Conservation (phyloP, 2,888 invertebrate species). For the Azorinus chamasolen region DNA sequence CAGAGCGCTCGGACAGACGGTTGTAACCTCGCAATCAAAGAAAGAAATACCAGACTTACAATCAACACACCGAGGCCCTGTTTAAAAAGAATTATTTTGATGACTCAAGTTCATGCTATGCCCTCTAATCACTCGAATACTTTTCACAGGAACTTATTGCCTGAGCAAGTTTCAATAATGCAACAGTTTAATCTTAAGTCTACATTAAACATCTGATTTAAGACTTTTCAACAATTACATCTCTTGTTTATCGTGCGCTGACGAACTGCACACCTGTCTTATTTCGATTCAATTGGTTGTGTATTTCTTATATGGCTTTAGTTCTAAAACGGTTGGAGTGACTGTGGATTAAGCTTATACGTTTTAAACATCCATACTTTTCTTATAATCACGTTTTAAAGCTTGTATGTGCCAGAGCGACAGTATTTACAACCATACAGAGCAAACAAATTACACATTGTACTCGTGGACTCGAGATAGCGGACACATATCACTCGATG, state of each 20-base stretch:
- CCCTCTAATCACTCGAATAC: no score
- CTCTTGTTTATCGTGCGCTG: slow-evolving; percentile 31
- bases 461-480: no score
- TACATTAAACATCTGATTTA: slow-evolving; percentile 32
- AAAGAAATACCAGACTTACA: no score
- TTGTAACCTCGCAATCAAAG: no score
- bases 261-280: slow-evolving; percentile 36
- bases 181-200: slow-evolving; percentile 33
- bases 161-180: no score
- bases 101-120: no score
- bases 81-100: no score
- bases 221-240: slow-evolving; percentile 20
- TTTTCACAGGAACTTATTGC: no score
- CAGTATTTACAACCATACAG: slow-evolving; percentile 49
- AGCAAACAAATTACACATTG: slow-evolving; percentile 51
- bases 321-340: slow-evolving; percentile 24
- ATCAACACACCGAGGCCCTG: no score
- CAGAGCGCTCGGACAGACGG: no score
- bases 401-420: slow-evolving; percentile 48
- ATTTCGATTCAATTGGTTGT: slow-evolving; percentile 36
- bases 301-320: slow-evolving; percentile 35
- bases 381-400: slow-evolving; percentile 64
- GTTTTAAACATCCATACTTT: slow-evolving; percentile 55
- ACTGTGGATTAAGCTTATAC: slow-evolving; percentile 48
- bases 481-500: no score